Evolutionary conservation across 2,113 vertebrate species (phyloP), one percentile per base, ranked within the genome.

Genomic region (Hydrolagus affinis): DNA sequence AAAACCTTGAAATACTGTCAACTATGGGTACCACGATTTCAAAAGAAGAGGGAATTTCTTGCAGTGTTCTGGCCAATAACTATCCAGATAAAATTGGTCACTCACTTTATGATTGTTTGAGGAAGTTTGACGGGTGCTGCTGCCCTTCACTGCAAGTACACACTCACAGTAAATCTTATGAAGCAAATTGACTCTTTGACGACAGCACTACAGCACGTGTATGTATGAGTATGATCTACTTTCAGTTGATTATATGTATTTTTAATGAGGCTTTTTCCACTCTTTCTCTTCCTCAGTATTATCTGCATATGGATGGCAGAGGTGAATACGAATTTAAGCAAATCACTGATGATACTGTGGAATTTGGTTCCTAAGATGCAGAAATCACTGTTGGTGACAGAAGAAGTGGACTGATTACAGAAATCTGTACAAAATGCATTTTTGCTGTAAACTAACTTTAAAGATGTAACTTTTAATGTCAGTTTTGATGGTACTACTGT

Each of bases 221-320:
- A n/a, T n/a, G n/a, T n/a, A n/a, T 12, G 12, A 23, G 1, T 56
- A 56, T 70, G 28, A 71, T 73, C 15, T 56, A 25, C 10, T 72
- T 56, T 15, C 9, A 71, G 28, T 11, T 85, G 70, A 59, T 85
- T 85, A 56, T 23, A 75, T 44, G 15, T 73, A 73, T n/a, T 30
- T 12, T 12, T 69, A 3, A 44, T 44, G 44, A 6, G 44, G 44
- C 44, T 44, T 44, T 44, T 44, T 6, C 44, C 44, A 44, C 44
- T 0, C 70, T 86, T 86, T 21, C 83, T 88, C 23, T 89, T 89
- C 85, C 76, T 0, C 78, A 99, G 97, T 96, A 91, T 89, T 99
- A 98, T 74, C 95, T 99, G 85, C 97, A 96, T 89, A 99, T 99
- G 97, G 98, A 99, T 66, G 97, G 98, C 59, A 93, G 98, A 92